Evolutionary conservation across 2,797 vertebrate species (phyloP), one percentile per base, ranked within the genome.

Genomic region (Oreochromis mossambicus): DNA sequence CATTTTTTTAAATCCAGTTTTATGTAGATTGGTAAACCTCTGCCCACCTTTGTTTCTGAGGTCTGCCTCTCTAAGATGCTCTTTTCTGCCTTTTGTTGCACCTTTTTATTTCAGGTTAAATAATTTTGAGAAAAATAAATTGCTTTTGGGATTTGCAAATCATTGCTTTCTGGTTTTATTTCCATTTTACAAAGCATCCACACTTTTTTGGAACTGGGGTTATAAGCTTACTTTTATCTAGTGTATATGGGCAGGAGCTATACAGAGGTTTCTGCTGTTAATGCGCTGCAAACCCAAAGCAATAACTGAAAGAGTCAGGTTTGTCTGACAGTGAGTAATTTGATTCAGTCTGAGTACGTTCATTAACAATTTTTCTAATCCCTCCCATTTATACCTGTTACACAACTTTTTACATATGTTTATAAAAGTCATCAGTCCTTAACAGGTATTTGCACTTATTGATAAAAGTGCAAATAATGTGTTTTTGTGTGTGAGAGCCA

Each of bases 261-360:
- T 68, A 43, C 13, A 43, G 63, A 68, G n/a, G 63, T 68, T 68
- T 68, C 12, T 43, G 63, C 66, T 41, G 24, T 43, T 43, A 68
- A 70, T 43, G 38, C 0, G 1, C 63, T 17, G 63, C 21, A 43
- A 70, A 43, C 21, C 63, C 38, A 24, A 43, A 70, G 0, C 63
- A 26, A 70, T 32, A 58, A 58, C 56, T 58, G 56, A 58, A 34
- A 46, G 38, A 70, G 66, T 46, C n/a, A 21, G 2, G 36, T 66
- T 43, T 48, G 6, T 29, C 43, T 73, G 15, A 19, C 41, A 73
- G 6, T 73, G 43, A 19, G 14, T 48, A 73, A 73, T 29, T 54
- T 46, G 13, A 7, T 32, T 63, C 19, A 78, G 13, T 54, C 51
- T 32, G 38, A 46, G 50, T 50, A 80, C 26, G 11, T 70, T 21